Conservation (phyloP, 2,113 vertebrate species). For the Scophthalmus maximus region DNA sequence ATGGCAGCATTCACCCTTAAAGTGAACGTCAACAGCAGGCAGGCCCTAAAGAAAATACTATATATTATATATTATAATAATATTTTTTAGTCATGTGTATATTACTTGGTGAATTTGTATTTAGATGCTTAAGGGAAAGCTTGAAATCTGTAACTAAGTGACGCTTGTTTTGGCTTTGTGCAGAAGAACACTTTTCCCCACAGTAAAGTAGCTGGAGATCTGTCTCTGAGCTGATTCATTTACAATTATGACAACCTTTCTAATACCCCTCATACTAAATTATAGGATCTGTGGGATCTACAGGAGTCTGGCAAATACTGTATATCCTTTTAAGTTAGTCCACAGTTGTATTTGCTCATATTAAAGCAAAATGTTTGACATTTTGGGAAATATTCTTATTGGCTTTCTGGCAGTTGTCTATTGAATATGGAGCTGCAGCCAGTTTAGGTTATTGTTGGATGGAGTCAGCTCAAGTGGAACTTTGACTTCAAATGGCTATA, state of each 20-base stretch:
- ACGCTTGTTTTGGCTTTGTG: neutral
- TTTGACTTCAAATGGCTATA: no score
- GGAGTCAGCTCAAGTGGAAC: no score
- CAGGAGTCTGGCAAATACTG: neutral
- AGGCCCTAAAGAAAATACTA: neutral
- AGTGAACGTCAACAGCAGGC: neutral
- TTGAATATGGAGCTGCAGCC: no score
- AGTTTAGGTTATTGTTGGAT: no score
- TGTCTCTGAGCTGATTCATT: neutral
- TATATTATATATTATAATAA: no score
- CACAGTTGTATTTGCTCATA: neutral
- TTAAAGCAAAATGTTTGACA: no score
- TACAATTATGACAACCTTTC: neutral
- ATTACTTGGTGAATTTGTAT: no score
- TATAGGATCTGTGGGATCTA: neutral
- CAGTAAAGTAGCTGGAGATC: neutral
- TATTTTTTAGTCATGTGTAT: no score
- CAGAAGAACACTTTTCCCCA: neutral
- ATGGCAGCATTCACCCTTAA: slow-evolving; percentile 9
- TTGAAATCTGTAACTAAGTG: neutral
- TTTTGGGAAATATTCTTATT: neutral
- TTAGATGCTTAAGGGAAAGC: no score
- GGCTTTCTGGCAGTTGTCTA: neutral
- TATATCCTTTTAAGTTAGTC: neutral
- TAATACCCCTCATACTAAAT: no score